Conservation (phyloP, 2,888 invertebrate species). For the Eumacrocentrus americanus region DNA sequence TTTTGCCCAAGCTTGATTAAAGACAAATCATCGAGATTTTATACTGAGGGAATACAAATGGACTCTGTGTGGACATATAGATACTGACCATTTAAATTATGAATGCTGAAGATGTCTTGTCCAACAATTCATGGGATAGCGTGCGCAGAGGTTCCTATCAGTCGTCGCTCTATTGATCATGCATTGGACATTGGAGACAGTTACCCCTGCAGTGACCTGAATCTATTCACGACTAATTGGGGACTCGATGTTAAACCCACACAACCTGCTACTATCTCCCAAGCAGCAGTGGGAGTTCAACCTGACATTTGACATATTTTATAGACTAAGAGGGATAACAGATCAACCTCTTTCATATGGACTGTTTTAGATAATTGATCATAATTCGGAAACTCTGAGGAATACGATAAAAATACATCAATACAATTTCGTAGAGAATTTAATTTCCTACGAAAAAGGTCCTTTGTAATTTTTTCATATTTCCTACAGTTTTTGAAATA, state of each 20-base stretch:
- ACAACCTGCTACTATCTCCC: not conserved
- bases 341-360: not conserved
- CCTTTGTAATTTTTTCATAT: not conserved
- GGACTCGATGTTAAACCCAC: not conserved
- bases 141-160: not conserved
- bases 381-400: not conserved
- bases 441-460: not conserved
- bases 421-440: not conserved
- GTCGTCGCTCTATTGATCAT: not conserved
- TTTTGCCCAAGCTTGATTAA: not conserved
- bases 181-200: conserved; percentile 19
- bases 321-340: not conserved
- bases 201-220: conserved; percentile 6
- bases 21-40: not conserved
- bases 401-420: not conserved
- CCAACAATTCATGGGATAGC: not conserved
- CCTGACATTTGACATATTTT: not conserved
- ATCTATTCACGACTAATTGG: conserved; percentile 14
- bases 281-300: too few species aligned
- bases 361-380: not conserved
- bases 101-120: too few species aligned
- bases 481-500: not conserved
- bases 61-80: not conserved
- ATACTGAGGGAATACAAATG: not conserved
- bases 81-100: too few species aligned